phyloP scores from a whole-genome alignment of 2,113 vertebrate genomes.

The Corynorhinus townsendii region DNA sequence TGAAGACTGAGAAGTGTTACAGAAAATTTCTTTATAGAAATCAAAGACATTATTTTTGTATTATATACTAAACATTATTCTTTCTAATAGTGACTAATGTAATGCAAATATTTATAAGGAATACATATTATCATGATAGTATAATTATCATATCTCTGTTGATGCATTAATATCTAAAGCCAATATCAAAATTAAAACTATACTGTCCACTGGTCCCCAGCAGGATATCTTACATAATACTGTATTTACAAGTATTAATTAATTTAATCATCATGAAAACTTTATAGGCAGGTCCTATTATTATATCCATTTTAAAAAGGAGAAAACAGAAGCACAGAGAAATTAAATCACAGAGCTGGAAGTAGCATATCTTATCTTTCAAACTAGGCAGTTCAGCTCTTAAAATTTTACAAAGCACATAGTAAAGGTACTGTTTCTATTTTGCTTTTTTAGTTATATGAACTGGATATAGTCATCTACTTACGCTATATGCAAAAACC shows the following conservation, averaged over 20 bases:
- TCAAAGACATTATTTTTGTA: conserved; percentile 9
- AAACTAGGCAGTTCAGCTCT: neutral
- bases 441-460: conserved; percentile 27
- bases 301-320: conserved; percentile 6
- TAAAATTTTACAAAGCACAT: neutral
- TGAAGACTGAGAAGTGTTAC: neutral
- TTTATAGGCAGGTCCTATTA: neutral
- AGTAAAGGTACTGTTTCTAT: neutral
- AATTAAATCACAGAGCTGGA: neutral
- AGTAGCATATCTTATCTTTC: neutral
- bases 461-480: neutral
- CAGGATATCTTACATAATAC: neutral
- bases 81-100: neutral
- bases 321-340: neutral
- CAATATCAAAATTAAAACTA: neutral
- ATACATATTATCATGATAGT: neutral
- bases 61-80: neutral
- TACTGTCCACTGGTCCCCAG: neutral
- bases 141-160: neutral
- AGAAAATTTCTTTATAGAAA: conserved; percentile 14
- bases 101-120: conserved; percentile 17
- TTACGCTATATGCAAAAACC: neutral
- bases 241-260: conserved; percentile 14
- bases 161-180: neutral
- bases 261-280: conserved; percentile 4